Evolutionary conservation across 2,113 vertebrate genomes (phyloP).

Genomic region (Emydura subglobosa): DNA sequence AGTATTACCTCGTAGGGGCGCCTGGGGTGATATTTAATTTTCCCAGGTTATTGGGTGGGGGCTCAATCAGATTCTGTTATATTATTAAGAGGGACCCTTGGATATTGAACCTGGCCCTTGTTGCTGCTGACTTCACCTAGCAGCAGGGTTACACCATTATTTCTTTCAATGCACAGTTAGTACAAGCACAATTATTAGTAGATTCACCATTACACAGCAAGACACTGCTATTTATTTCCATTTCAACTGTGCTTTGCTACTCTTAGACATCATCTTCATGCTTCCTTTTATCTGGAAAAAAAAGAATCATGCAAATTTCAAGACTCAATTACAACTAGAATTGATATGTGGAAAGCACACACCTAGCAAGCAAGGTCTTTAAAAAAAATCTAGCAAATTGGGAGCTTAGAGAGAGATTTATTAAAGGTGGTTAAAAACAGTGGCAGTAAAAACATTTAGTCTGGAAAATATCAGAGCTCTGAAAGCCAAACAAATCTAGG

Average conservation of each 20-base stretch:
- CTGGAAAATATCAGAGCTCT: slow-evolving; percentile 15
- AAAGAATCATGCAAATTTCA: not conserved
- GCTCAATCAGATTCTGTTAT: not conserved
- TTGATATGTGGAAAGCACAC: not conserved
- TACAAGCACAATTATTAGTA: not conserved
- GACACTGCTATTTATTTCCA: not conserved
- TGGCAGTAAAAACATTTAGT: not conserved
- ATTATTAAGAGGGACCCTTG: not conserved
- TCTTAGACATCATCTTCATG: not conserved
- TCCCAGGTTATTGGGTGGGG: not conserved
- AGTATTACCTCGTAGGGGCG: not conserved
- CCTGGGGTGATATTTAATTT: not conserved
- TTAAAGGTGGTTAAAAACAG: slow-evolving; percentile 12
- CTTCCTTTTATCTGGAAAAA: slow-evolving; percentile 12
- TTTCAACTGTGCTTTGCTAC: not conserved
- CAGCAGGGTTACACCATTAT: not conserved
- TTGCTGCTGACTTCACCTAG: not conserved
- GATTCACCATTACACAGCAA: not conserved
- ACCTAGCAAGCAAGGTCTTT: not conserved
- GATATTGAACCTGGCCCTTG: not conserved
- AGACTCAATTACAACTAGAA: not conserved
- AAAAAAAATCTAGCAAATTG: not conserved
- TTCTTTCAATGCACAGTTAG: not conserved
- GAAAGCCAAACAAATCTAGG: slow-evolving; percentile 1
- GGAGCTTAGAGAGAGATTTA: not conserved